Base-by-base conservation (phyloP, 2,797 vertebrate genomes). In the Acestrorhynchus altus region DNA sequence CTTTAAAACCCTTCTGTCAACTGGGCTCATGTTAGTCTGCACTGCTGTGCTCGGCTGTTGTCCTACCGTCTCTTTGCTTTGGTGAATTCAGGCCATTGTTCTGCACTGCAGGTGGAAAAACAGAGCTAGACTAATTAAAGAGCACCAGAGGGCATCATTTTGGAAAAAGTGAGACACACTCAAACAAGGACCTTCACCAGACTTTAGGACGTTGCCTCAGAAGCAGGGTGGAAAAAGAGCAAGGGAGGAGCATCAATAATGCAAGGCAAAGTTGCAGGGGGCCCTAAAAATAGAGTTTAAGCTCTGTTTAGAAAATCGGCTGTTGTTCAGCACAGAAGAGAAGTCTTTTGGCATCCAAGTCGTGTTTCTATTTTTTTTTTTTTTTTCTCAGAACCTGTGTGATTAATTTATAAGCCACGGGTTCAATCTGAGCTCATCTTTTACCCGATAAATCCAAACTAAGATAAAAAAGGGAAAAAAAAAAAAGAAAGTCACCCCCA, bases 261-360 rank as follows among this genome's bases (percentile, higher is more conserved):
- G 77, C 79, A 82, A 63, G 64, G 63, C 66, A 74, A 87, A 85
- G 72, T 83, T 83, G 72, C 71, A 71, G 51, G 22, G 22, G 42
- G n/a, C 57, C 72, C 79, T 84, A 82, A 85, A 86, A 86, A 86
- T 85, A 83, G 81, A 83, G 59, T n/a, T 74, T 79, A 80, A 78
- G 83, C 76, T 71, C 42, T 59, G 74, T 81, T 84, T 78, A 70
- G 76, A 82, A 35, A 82, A 81, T 74, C 71, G 61, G 67, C 83
- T 67, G 57, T 63, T 20, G 79, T 74, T 70, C 74, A 26, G 39
- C 24, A 22, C 31, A 9, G 68, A 80, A 63, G 69, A 65, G 64
- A 49, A 82, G 56, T 76, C 44, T 64, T 63, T 68, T 73, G n/a
- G 40, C 40, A 74, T 72, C 49, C 66, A 83, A 81, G 79, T 83